These are phyloP conservation scores for Diarsia mendica DNA, from an alignment of 2,888 invertebrate species.

Conservation along the genomic window DNA sequence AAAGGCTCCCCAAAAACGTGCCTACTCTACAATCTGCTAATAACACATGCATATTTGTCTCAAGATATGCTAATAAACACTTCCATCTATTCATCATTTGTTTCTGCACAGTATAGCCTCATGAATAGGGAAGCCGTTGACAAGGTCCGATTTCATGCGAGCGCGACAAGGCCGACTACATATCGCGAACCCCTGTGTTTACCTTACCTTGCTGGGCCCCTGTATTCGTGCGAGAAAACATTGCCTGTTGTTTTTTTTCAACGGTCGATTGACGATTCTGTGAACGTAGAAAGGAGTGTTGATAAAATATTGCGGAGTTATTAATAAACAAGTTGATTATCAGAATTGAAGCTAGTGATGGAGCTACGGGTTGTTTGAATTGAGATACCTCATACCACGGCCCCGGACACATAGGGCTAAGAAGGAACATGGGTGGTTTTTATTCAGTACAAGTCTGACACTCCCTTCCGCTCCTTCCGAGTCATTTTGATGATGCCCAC, in stretches of 20 bases:
- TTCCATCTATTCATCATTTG: slow-evolving; percentile 28
- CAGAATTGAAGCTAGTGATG: not conserved
- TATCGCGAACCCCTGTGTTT: slow-evolving; percentile 47
- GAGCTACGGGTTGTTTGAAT: no score
- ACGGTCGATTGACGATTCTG: not conserved
- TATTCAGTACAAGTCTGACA: no score
- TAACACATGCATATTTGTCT: slow-evolving; percentile 6
- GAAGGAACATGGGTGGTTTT: no score
- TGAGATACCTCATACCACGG: no score
- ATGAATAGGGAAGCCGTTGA: slow-evolving; percentile 46
- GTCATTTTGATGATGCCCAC: no score
- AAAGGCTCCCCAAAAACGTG: slow-evolving; percentile 2
- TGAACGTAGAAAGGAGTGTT: slow-evolving; percentile 11
- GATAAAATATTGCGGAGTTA: not conserved
- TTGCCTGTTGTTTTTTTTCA: slow-evolving; percentile 26
- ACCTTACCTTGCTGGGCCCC: slow-evolving; percentile 45
- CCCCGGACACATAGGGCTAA: no score
- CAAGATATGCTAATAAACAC: slow-evolving; percentile 27
- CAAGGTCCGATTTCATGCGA: slow-evolving; percentile 47
- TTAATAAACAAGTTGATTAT: slow-evolving; percentile 2
- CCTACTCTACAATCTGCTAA: not conserved
- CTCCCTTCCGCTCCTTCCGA: no score
- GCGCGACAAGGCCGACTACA: slow-evolving; percentile 45
- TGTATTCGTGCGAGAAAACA: slow-evolving; percentile 32
- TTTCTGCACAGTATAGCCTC: slow-evolving; percentile 10